phyloP scores from a whole-genome alignment of 2,797 vertebrate genomes.

The Sebastiscus tertius region DNA sequence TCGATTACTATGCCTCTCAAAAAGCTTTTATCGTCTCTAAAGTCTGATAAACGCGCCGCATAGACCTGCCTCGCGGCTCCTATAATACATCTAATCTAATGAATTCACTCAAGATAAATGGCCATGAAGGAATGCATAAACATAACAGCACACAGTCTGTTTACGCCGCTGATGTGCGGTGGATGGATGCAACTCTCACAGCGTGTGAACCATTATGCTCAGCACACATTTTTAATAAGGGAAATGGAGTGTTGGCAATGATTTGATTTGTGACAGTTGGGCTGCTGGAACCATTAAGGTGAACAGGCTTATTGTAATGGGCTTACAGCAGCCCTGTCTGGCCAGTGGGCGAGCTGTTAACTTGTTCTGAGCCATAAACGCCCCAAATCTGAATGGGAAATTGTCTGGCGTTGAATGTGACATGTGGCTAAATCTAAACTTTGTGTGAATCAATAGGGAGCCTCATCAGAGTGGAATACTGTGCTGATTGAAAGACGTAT shows the following conservation, averaged over 20 bases:
- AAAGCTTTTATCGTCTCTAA: constrained; percentile 11
- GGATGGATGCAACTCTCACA: constrained; percentile 36
- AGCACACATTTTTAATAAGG: constrained; percentile 65
- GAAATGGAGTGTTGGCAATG: constrained; percentile 73
- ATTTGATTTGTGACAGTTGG: constrained; percentile 77
- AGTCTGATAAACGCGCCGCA: constrained; percentile 20
- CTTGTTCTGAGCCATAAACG: constrained; percentile 41
- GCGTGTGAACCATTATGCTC: constrained; percentile 45
- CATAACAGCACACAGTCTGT: constrained; percentile 4
- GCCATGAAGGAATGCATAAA: neutral
- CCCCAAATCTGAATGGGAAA: constrained; percentile 56
- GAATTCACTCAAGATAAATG: constrained; percentile 19
- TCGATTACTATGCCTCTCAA: constrained; percentile 24
- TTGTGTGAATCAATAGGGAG: constrained; percentile 40
- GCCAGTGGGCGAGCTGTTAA: constrained; percentile 58
- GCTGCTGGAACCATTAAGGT: constrained; percentile 71
- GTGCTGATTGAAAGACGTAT: constrained; percentile 30
- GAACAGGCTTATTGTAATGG: constrained; percentile 76
- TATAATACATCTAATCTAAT: constrained; percentile 3
- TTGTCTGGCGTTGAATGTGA: constrained; percentile 43
- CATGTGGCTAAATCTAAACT: constrained; percentile 45
- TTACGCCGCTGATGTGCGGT: constrained; percentile 31
- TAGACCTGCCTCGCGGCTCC: constrained; percentile 2
- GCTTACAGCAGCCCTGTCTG: constrained; percentile 68
- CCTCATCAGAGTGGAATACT: constrained; percentile 27